Evolutionary conservation across 2,113 vertebrate species (phyloP).

Genomic region (Dicaeum eximium): DNA sequence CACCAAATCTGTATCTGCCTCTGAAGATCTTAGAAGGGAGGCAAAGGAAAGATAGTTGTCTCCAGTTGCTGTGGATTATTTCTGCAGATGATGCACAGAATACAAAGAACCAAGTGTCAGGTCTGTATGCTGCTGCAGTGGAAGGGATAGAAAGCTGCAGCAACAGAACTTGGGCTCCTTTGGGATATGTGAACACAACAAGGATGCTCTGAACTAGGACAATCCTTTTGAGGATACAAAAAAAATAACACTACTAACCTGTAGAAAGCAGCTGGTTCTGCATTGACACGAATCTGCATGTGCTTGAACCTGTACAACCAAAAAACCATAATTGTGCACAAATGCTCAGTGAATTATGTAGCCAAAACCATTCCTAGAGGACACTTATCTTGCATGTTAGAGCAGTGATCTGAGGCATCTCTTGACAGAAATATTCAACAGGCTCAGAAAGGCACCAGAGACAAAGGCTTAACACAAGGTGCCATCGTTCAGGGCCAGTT

Average conservation of each 20-base stretch:
- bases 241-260: conserved; percentile 72
- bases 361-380: not conserved
- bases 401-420: not conserved
- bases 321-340: not conserved
- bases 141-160: not conserved
- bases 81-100: not conserved
- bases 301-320: conserved; percentile 88
- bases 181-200: not conserved
- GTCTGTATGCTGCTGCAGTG: not conserved
- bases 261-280: conserved; percentile 93
- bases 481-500: not conserved
- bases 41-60: not conserved
- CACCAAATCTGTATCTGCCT: not conserved
- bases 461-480: not conserved
- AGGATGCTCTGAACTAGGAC: not conserved
- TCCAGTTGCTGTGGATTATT: not conserved
- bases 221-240: not conserved
- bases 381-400: not conserved
- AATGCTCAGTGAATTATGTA: not conserved
- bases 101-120: not conserved
- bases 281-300: conserved; percentile 95
- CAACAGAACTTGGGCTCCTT: not conserved
- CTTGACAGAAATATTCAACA: not conserved
- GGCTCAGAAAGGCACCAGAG: not conserved
- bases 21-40: not conserved